These are phyloP conservation scores for Halcyon smyrnensis DNA, from an alignment of 2,797 vertebrate genomes.

Conservation along the genomic window DNA sequence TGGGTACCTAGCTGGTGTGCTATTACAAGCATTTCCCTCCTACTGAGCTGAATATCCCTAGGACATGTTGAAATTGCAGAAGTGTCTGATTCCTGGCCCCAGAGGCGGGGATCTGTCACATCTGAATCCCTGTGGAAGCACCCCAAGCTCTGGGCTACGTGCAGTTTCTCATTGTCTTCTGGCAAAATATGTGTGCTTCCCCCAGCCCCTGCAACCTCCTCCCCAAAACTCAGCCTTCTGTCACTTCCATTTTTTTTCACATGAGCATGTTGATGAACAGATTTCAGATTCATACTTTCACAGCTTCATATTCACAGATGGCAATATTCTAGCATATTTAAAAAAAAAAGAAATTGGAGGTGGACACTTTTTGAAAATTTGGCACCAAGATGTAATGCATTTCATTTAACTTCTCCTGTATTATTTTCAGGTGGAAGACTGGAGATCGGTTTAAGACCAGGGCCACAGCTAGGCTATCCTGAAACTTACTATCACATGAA, in stretches of 20 bases:
- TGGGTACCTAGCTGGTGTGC: background rate
- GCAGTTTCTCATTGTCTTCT: background rate
- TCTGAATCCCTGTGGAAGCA: background rate
- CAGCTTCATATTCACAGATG: constrained; percentile 42
- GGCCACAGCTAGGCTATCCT: background rate
- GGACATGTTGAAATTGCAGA: background rate
- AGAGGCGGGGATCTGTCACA: background rate
- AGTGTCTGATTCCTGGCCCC: background rate
- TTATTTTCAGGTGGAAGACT: constrained; percentile 1
- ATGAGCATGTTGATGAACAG: constrained; percentile 7
- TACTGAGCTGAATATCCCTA: background rate
- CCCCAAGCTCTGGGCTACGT: accelerated
- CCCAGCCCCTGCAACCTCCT: background rate
- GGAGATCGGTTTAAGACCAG: background rate
- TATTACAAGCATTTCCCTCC: background rate
- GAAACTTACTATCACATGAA: background rate
- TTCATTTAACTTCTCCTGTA: background rate
- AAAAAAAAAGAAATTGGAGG: constrained; percentile 12
- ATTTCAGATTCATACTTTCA: constrained; percentile 48
- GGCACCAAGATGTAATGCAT: background rate
- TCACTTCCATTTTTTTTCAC: background rate
- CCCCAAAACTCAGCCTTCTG: constrained; percentile 7
- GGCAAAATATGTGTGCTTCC: background rate
- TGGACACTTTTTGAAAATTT: constrained; percentile 11
- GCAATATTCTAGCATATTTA: constrained; percentile 3